Evolutionary conservation across 2,113 vertebrate genomes (phyloP), one percentile per base, ranked within the genome.

Genomic region (Gnathonemus longibarbis): DNA sequence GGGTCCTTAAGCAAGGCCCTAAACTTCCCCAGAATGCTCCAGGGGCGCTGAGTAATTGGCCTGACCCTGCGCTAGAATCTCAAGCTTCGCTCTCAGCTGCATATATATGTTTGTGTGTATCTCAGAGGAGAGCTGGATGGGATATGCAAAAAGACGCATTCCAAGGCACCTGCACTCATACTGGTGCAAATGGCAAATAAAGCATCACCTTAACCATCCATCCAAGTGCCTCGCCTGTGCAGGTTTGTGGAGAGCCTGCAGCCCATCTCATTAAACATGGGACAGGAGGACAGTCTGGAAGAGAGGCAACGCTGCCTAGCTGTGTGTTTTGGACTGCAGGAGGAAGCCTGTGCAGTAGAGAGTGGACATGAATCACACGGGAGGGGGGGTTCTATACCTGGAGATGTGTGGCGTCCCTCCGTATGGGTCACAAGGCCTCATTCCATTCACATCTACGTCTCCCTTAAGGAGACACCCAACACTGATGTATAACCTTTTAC

Each of bases 311-410:
- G 1, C 62, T 31, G 27, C 62, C 62, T 70, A 39, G 17, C 35
- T 80, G 74, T 80, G 74, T 80, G 74, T 80, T 77, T 80, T 39
- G 35, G 74, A 42, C 74, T 42, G 74, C 74, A 80, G 74, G 74
- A 80, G 15, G 35, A 80, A 80, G 39, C 74, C 74, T 80, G 70
- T 77, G 70, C 70, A 77, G 31, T 39, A 77, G 3, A 31, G 31
- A 39, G 70, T 35, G 35, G 35, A 80, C 17, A 42, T 35, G 74
- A n/a, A 35, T 13, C 66, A 74, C 11, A 27, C 0, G 0, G 31
- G 15, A 31, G 13, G 13, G 70, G 10, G 35, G 74, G 74, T 17
- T n/a, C 35, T 7, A 80, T 19, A 35, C 35, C 35, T 19, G 74
- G 74, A 80, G 70, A 39, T 39, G 70, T 77, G 70, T 35, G 70